Base-by-base conservation (phyloP, 2,113 vertebrate species). In the Neoarius graeffei region DNA sequence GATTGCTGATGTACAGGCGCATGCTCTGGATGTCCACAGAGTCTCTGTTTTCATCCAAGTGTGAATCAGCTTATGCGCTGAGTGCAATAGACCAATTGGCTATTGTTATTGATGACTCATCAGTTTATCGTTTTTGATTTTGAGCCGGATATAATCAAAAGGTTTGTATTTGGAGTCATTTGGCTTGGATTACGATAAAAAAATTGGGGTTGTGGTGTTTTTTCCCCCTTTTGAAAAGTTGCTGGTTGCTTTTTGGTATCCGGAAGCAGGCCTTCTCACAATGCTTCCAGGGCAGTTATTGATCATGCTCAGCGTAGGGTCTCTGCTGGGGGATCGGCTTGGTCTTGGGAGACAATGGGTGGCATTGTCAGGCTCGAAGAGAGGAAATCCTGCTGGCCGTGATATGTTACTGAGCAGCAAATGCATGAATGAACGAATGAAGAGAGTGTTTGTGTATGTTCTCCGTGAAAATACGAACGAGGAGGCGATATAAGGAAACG, bases 351-450 rank as follows among this genome's bases (percentile, higher is more conserved):
- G 79, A 93, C 88, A 91, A 91, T 87, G 86, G 69, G n/a, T 66
- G 81, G 83, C 86, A 88, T 88, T 92, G 90, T 92, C 88, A 84
- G 60, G 54, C 59, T 23, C 0, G 17, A 57, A 52, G 60, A 77
- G 86, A 89, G 89, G 91, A 92, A 90, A 85, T 89, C 89, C 90
- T 92, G 88, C 81, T 54, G 77, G 91, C 92, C 88, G 90, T 94
- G 94, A 93, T 2, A 80, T 88, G 83, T 91, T 91, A 81, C 93
- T 27, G 50, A 69, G 89, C 7, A 19, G 90, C 84, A 88, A 88
- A 83, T 73, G 48, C 85, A 59, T 93, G 92, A 94, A 94, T 94
- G 92, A 93, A 88, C 93, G 92, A 95, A 94, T 95, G 93, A 93
- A 89, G 91, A 74, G 56, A 10, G 79, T 62, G 85, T 62, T 57